Evolutionary conservation across 2,888 invertebrate species (phyloP), one percentile per base, ranked within the genome.

Genomic region (Euplagia quadripunctaria): DNA sequence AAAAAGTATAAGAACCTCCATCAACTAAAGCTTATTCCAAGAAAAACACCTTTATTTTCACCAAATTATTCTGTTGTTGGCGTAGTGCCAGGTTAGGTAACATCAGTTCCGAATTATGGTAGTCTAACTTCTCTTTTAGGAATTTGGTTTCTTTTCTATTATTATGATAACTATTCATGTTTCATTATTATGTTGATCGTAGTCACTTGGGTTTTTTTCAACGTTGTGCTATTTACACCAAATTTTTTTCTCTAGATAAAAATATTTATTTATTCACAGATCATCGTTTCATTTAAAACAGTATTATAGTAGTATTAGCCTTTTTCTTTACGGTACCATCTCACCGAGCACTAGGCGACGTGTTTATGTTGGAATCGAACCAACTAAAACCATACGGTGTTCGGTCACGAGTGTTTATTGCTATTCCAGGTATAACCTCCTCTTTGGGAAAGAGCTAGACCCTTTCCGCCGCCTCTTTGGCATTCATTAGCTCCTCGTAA

Each of bases 41-140:
- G 42, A 67, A 67, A 51, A 66, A 51, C 17, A 66, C 66, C 68
- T 52, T 43, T 55, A 68, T 68, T 52, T 66, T 66, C n/a, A 43
- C n/a, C 16, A 61, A 68, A 68, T 42, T 46, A 46, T 9, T 46
- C 20, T n/a, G 20, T 31, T 14, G 20, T 61, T 69, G 68, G 61
- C 61, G 20, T 43, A 61, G 16, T 58, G 58, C 68, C 61, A 69
- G 46, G 20, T 46, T 46, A 69, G 68, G 68, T 61, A 69, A 61
- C 58, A 61, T 61, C 43, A 12, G 31, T 69, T 46, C 31, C 46
- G 46, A 69, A 69, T 69, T 46, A 69, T 69, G 46, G 68, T 61
- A 46, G 43, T 6, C 20, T 61, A 61, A 61, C 46, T 69, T 46
- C 43, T 58, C 61, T 58, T 52, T n/a, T 68, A 16, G 14, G n/a